A percentile compares a stretch with the other conserved stretches of the same genome.
Conservation (phyloP, 2,888 invertebrate genomes). For the Acrobasis suavella region DNA sequence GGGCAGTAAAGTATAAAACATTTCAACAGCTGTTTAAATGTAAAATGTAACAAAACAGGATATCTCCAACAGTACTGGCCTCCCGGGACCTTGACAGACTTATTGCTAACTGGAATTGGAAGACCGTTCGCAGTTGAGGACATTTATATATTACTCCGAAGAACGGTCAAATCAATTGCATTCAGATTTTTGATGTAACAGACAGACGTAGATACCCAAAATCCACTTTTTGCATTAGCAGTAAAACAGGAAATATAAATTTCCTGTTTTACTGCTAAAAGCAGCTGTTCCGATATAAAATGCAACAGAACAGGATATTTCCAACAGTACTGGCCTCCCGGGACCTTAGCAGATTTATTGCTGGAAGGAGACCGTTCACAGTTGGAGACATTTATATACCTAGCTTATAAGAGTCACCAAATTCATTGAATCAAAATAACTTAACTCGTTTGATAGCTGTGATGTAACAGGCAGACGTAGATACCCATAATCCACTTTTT, state of each 20-base stretch:
- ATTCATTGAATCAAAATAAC: constrained; percentile 11
- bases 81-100: neutral
- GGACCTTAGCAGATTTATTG: constrained; percentile 1
- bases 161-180: constrained; percentile 14
- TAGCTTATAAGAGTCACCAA: neutral
- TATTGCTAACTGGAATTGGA: neutral
- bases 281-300: neutral
- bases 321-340: neutral
- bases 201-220: no score
- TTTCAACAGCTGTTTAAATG: neutral
- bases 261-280: no score
- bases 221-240: no score
- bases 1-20: no score
- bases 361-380: constrained; percentile 14
- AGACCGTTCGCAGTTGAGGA: constrained; percentile 9
- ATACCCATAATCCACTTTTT: no score
- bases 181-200: neutral
- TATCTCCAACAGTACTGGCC: no score
- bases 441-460: no score
- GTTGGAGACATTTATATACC: constrained; percentile 1
- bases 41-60: neutral
- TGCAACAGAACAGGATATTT: neutral
- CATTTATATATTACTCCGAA: neutral
- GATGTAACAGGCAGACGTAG: no score
- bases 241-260: no score